Conservation (phyloP, 2,888 invertebrate species). For the Tricholauxania praeusta region DNA sequence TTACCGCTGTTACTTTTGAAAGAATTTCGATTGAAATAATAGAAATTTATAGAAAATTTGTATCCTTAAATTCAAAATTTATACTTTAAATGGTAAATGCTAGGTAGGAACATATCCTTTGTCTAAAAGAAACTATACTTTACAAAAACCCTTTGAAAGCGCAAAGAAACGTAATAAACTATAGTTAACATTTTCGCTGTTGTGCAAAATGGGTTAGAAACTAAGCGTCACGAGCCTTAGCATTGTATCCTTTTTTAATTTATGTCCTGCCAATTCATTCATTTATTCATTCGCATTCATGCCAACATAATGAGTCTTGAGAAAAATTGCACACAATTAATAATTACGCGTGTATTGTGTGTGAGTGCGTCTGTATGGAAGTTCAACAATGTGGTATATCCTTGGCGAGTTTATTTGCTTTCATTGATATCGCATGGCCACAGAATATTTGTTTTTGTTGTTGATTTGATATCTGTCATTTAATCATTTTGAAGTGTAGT, state of each 20-base stretch:
- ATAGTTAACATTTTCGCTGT: too few relatives aligned
- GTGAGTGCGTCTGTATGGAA: conserved; percentile 3
- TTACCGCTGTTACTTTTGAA: too few relatives aligned
- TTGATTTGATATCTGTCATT: conserved; percentile 27
- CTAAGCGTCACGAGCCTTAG: too few relatives aligned
- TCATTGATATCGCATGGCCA: conserved; percentile 27
- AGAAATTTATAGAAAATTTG: too few relatives aligned
- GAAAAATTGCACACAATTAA: conserved; percentile 54
- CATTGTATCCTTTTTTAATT: conserved; percentile 44
- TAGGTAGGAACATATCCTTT: too few relatives aligned
- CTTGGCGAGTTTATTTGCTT: conserved; percentile 31
- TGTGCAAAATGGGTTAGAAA: too few relatives aligned
- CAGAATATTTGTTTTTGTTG: conserved; percentile 32
- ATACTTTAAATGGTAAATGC: too few relatives aligned
- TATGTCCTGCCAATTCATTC: conserved; percentile 49
- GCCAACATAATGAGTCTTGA: conserved; percentile 49
- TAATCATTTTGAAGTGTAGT: conserved; percentile 35
- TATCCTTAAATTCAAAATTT: too few relatives aligned
- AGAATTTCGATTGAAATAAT: too few relatives aligned
- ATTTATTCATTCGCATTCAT: conserved; percentile 46
- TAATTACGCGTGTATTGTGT: conserved; percentile 51
- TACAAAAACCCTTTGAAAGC: too few relatives aligned
- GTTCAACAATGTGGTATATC: background rate
- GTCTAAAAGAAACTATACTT: too few relatives aligned
- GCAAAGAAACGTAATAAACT: too few relatives aligned